Base-by-base conservation (phyloP, 1,140 invertebrate species). In the Epicauta chinensis region DNA sequence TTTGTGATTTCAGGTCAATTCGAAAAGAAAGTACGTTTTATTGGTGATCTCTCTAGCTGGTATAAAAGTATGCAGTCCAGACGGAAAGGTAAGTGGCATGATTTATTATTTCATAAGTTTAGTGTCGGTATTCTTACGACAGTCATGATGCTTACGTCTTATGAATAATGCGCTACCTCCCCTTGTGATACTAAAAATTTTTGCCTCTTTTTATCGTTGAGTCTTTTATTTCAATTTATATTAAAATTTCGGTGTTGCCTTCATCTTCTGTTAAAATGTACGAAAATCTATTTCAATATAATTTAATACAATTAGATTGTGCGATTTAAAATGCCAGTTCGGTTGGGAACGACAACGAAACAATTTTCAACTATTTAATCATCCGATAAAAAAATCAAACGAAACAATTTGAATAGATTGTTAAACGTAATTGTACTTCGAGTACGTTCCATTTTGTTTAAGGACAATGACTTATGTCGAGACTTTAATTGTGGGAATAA, bases 1-100 rank as follows among this genome's bases (percentile, higher is more conserved):
- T 9, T 35, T 46, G n/a, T 46, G 7, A 17, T 34, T 35, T 15
- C 17, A 49, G 46, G 46, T 29, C 4, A 30, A 23, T 40, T 49
- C 46, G 31, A 40, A 38, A 39, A 49, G 40, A 39, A 49, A 49
- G 23, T 39, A 39, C 35, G 37, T 49, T 12, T 36, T 49, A 4
- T 39, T 49, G 37, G 46, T 49, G 30, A 49, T 49, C 31, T 49
- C 46, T 9, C 37, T 49, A 38, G 46, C 46, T 29, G 46, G 46
- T 29, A 49, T 49, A 49, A 49, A 49, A 49, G 46, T 49, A 49
- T 49, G 46, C 46, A 49, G 46, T 49, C 46, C 46, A 49, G 46
- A 49, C 35, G 46, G 46, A 39, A 49, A 49, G 46, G 46, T 49
- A 49, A 49, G 45, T 37, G 30, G 16, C 16, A 47, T 47, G 45